Evolutionary conservation across 2,888 invertebrate genomes (phyloP).

Genomic region (Synanthedon formicaeformis): DNA sequence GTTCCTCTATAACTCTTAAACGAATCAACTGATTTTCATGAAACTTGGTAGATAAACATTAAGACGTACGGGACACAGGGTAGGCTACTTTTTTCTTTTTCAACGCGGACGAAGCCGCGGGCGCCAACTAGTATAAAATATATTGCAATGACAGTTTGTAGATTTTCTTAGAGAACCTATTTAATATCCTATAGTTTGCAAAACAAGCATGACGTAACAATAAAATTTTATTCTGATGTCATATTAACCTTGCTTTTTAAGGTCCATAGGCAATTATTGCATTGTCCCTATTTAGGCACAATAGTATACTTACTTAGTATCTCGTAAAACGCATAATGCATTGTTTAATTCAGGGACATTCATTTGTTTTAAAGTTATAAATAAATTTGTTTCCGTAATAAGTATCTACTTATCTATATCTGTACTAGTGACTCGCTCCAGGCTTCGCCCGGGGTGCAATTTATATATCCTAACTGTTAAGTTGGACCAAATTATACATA

Average conservation of each 20-base stretch:
- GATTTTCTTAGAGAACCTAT: too few species aligned
- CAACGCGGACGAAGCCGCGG: too few species aligned
- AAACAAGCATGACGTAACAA: conserved; percentile 1
- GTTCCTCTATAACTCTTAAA: too few species aligned
- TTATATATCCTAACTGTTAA: too few species aligned
- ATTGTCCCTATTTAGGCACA: not conserved
- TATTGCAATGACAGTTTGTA: too few species aligned
- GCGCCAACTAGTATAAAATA: too few species aligned
- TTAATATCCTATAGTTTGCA: too few species aligned
- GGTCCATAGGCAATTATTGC: conserved; percentile 5
- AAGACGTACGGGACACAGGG: too few species aligned
- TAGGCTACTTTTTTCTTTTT: too few species aligned
- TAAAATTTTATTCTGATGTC: conserved; percentile 11
- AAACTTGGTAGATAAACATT: too few species aligned
- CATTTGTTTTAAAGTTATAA: not conserved
- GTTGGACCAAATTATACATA: not conserved
- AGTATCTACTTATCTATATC: not conserved
- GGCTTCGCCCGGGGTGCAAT: too few species aligned
- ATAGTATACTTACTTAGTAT: not conserved
- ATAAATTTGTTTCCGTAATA: not conserved
- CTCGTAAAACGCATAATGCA: not conserved
- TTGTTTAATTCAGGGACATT: not conserved
- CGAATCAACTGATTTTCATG: too few species aligned
- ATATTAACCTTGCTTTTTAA: conserved; percentile 17
- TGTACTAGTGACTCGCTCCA: not conserved